Conservation (phyloP, 2,888 invertebrate species). For the Falcaria lacertinaria region DNA sequence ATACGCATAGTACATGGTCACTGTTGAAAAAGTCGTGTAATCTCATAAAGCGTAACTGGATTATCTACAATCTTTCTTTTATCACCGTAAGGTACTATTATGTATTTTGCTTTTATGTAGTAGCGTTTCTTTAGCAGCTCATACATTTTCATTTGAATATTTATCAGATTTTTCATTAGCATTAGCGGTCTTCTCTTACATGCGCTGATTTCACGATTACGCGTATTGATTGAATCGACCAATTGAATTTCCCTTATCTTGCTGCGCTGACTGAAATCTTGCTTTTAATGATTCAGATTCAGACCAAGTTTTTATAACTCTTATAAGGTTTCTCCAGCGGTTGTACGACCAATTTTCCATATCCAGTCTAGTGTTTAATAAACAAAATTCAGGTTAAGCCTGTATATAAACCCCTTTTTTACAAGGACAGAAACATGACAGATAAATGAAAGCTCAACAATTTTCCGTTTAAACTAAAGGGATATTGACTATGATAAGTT, state of each 20-base stretch:
- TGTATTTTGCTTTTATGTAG: no score
- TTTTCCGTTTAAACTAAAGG: neutral
- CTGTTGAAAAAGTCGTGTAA: neutral
- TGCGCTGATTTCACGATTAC: neutral
- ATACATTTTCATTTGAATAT: slow-evolving; percentile 1
- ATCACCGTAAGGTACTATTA: neutral
- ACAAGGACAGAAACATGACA: neutral
- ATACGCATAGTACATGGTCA: neutral
- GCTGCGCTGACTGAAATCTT: no score
- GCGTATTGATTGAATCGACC: no score
- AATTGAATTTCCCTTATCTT: no score
- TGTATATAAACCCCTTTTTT: no score
- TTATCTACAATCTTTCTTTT: neutral
- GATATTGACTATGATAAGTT: neutral
- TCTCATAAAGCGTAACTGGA: neutral
- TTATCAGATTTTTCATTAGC: neutral
- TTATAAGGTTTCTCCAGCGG: no score
- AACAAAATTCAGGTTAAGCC: no score
- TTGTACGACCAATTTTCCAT: no score
- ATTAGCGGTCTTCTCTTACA: neutral
- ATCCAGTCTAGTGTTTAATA: no score
- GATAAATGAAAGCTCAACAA: neutral
- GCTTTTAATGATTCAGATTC: no score
- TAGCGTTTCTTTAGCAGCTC: neutral
- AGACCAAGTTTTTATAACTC: no score